A percentile compares a stretch with the other conserved stretches of the same genome.
phyloP scores from a whole-genome alignment of 2,797 vertebrate species.

The Poecilia picta region DNA sequence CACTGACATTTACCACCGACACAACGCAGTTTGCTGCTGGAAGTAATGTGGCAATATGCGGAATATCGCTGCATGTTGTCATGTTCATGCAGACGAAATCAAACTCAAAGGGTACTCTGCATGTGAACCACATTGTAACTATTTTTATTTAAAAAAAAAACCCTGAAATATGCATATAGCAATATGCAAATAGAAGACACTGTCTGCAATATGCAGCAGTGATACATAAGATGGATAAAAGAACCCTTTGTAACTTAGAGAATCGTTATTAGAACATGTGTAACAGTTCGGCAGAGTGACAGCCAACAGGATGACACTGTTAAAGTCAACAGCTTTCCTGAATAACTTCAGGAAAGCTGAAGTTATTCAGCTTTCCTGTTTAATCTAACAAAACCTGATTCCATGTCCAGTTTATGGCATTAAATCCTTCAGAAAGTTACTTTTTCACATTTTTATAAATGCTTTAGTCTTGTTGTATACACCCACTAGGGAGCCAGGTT shows the following conservation, averaged over 20 bases:
- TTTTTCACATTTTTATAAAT: neutral
- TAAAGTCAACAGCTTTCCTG: neutral
- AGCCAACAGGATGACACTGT: neutral
- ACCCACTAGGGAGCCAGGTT: neutral
- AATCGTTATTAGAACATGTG: slow-evolving; percentile 4
- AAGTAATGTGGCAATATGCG: slow-evolving; percentile 54
- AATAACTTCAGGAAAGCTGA: no score
- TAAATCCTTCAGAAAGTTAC: neutral
- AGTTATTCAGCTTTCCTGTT: neutral
- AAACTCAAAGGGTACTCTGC: neutral
- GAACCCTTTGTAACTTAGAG: neutral
- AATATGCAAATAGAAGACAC: neutral
- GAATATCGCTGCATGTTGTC: slow-evolving; percentile 31
- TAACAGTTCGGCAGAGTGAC: neutral
- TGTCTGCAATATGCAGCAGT: neutral
- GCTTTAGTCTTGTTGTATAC: neutral
- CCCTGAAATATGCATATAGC: neutral
- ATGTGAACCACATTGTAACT: neutral
- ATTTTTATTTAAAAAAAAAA: neutral
- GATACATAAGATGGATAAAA: slow-evolving; percentile 1
- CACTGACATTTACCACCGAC: slow-evolving; percentile 58
- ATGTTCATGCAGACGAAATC: slow-evolving; percentile 29
- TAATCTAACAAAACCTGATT: neutral
- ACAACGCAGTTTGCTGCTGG: slow-evolving; percentile 38
- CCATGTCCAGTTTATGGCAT: neutral